Base-by-base conservation (phyloP, 64 coral and sea anemone genomes). In the Actinia equina region DNA sequence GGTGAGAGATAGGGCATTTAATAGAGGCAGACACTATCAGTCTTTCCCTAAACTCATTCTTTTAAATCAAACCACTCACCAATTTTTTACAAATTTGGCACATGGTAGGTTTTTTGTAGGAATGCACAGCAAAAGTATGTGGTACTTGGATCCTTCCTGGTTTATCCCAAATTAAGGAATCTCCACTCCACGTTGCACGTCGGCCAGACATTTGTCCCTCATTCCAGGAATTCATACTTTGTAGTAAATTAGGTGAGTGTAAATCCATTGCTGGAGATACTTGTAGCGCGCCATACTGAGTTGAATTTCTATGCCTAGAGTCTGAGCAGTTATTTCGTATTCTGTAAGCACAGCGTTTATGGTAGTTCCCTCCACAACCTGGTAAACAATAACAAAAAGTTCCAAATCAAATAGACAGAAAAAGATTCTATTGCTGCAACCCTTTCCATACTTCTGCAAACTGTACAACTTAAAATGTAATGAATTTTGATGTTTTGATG, bases 311-410 rank as follows among this genome's bases (percentile, higher is more conserved):
- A 54, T 88, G 90, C 69, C 89, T 98, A 54, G 90, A 94, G 77
- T 95, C 96, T 19, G 93, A 95, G 77, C 96, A 98, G 55, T 98
- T 98, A 71, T 98, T 94, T 56, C 89, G 93, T 53, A 98, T 98
- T 45, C 92, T 94, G 82, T 90, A 98, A 11, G 96, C 96, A 83
- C 96, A 98, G 65, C 86, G 84, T 78, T 98, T 98, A 90, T 98
- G 96, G 80, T 82, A 98, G 84, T 98, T 98, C 1, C 96, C 96
- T 62, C 96, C 96, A 88, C 96, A 98, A 41, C 96, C 96, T 98
- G 62, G 27, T 79, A 44, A 86, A 86, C 23, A 30, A 74, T n/a
- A 41, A 2, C 27, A 74, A 41, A 25, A 74, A 11, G 4, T 74
- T 30, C 13, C 13, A 41, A 37, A 74, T 27, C 41, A 30, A 13